These are phyloP conservation scores for Microtus oregoni DNA, from an alignment of 2,113 vertebrate genomes.

Conservation along the genomic window DNA sequence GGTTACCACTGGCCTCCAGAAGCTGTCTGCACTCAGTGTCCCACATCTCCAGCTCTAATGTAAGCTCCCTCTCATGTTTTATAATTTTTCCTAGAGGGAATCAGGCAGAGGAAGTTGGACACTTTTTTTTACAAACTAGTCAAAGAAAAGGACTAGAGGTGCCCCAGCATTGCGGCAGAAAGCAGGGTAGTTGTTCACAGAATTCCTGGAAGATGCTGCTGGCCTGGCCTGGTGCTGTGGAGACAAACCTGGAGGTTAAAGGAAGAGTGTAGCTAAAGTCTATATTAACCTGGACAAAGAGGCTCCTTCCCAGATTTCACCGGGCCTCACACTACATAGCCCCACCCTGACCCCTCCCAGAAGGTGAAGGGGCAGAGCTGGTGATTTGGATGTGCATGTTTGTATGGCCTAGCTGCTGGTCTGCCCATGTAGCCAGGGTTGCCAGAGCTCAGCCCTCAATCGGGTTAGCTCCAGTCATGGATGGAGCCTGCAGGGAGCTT, in stretches of 20 bases:
- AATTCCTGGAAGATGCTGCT: neutral
- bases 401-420: neutral
- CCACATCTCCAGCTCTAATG: neutral
- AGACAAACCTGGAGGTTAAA: neutral
- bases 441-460: neutral
- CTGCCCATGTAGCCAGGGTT: neutral
- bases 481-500: rapidly evolving
- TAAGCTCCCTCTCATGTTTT: neutral
- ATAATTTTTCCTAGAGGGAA: conserved; percentile 24
- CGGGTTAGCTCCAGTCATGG: neutral
- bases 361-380: neutral
- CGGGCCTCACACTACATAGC: rapidly evolving
- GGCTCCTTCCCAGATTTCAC: neutral
- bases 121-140: neutral
- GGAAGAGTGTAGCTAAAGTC: neutral
- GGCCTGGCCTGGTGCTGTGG: too few relatives aligned
- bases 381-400: neutral
- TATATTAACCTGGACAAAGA: neutral
- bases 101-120: neutral
- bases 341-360: neutral
- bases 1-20: neutral
- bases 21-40: neutral
- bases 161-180: neutral
- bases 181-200: neutral
- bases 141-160: neutral